Conservation (phyloP, 2,888 invertebrate genomes). For the Andrena bicolor region DNA sequence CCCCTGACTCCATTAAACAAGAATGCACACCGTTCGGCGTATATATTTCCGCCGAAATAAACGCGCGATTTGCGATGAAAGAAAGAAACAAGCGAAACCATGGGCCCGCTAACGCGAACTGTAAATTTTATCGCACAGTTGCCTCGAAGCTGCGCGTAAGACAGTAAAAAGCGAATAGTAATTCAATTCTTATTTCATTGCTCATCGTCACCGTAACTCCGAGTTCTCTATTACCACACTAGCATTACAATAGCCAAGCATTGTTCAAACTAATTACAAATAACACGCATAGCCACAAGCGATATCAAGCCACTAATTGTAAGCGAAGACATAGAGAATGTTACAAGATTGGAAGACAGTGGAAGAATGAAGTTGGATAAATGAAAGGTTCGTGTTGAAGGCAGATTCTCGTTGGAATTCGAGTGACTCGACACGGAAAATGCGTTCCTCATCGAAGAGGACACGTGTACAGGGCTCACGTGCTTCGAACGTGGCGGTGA, state of each 20-base stretch:
- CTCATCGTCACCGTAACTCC: no score
- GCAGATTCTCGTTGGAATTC: background rate
- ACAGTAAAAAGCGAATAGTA: background rate
- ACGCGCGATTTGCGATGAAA: background rate
- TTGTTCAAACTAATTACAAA: no score
- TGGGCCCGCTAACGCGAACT: background rate
- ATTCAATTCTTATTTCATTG: background rate
- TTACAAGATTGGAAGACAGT: background rate
- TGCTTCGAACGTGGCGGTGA: slow-evolving; percentile 42
- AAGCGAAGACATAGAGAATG: background rate
- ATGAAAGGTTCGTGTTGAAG: background rate
- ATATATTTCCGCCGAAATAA: background rate
- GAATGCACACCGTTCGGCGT: background rate
- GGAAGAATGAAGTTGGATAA: background rate
- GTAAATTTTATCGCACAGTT: background rate
- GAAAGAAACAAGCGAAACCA: background rate
- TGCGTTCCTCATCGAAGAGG: background rate
- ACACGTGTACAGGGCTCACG: slow-evolving; percentile 54
- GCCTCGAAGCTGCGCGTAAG: background rate
- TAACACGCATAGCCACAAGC: no score
- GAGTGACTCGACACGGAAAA: background rate
- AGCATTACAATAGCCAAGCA: no score
- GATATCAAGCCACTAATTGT: background rate
- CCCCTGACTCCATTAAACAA: background rate
- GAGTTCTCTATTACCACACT: no score